Conservation (phyloP, 2,113 vertebrate genomes). For the Ariopsis seemanni region DNA sequence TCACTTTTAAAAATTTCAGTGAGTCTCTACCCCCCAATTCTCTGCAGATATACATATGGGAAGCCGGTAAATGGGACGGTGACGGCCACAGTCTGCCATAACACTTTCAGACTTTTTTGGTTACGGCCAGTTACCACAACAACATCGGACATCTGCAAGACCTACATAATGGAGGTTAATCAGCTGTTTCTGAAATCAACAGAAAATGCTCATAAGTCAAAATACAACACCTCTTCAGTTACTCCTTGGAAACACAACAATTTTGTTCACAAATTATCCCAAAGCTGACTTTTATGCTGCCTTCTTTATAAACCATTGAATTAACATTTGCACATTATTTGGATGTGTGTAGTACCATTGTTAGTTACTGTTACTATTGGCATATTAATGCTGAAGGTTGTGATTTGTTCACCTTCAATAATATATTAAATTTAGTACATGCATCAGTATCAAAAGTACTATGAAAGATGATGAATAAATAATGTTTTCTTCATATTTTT, state of each 20-base stretch:
- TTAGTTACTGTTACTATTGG: background rate
- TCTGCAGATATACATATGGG: constrained; percentile 72
- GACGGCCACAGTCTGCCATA: constrained; percentile 57
- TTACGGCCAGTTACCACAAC: accelerated
- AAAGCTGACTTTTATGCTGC: background rate
- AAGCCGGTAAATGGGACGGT: constrained; percentile 70
- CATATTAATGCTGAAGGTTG: background rate
- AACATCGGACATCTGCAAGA: constrained; percentile 53
- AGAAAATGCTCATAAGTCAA: background rate
- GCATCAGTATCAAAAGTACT: background rate
- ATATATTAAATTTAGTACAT: background rate
- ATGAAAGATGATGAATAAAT: background rate
- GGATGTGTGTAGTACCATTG: background rate
- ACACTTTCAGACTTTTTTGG: constrained; percentile 8
- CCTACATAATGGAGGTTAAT: constrained; percentile 61
- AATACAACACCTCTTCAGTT: background rate
- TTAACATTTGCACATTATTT: background rate
- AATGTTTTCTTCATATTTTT: no score
- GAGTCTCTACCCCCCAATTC: no score
- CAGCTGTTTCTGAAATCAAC: background rate
- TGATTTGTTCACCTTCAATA: background rate
- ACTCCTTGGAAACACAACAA: background rate
- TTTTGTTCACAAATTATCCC: background rate
- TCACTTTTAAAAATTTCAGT: background rate
- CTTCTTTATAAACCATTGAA: no score